These are phyloP conservation scores for Ornithoptera priamus DNA, from an alignment of 2,888 invertebrate genomes.

Conservation along the genomic window DNA sequence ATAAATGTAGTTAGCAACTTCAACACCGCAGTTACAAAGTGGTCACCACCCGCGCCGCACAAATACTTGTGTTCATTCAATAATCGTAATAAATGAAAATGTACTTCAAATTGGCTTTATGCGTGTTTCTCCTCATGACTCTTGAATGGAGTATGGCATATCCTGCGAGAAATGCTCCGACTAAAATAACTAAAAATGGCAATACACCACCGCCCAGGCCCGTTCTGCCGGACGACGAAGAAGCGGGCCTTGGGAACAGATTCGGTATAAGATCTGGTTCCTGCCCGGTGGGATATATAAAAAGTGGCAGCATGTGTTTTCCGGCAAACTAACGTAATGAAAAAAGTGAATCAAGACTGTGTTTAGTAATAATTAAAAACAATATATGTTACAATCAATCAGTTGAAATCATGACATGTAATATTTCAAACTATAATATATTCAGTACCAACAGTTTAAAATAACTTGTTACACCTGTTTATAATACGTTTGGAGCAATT, in stretches of 20 bases:
- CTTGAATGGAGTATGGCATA: constrained; percentile 20
- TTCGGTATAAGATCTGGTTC: constrained; percentile 15
- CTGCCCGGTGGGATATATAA: constrained; percentile 7
- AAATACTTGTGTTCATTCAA: constrained; percentile 1
- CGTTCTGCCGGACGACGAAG: constrained; percentile 16
- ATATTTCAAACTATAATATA: background rate
- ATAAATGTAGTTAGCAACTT: constrained; percentile 7
- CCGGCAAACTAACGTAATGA: background rate
- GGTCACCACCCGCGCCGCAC: background rate
- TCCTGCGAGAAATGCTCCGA: background rate
- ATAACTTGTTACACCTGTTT: background rate
- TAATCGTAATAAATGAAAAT: constrained; percentile 8
- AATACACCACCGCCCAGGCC: constrained; percentile 5
- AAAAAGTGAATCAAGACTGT: background rate
- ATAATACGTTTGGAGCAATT: background rate
- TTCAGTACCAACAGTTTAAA: background rate
- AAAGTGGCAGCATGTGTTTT: constrained; percentile 13
- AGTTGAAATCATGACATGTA: too few species aligned
- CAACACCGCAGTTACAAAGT: background rate
- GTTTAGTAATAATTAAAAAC: background rate
- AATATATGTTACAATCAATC: background rate
- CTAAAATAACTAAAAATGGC: background rate
- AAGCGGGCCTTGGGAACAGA: constrained; percentile 17
- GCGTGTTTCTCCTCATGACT: constrained; percentile 21
- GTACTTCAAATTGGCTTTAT: constrained; percentile 25